These are phyloP conservation scores for Sebastes fasciatus DNA, from an alignment of 2,113 vertebrate genomes.

Conservation along the genomic window DNA sequence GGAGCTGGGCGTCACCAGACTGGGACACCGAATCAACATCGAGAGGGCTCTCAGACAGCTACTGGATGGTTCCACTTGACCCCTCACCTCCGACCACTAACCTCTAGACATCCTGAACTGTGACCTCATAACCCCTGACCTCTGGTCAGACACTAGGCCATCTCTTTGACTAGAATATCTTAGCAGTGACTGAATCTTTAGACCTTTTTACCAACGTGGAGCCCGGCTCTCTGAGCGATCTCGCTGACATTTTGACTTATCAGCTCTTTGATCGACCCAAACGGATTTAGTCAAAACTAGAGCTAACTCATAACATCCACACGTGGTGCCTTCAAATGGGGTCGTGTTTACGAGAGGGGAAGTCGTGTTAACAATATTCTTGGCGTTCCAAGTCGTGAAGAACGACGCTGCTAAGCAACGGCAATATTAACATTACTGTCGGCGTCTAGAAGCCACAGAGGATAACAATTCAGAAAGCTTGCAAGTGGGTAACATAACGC, in stretches of 20 bases:
- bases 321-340: no score
- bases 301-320: neutral
- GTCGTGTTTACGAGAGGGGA: no score
- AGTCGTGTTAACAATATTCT: no score
- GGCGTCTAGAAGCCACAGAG: no score
- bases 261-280: constrained; percentile 63
- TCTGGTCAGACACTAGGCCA: constrained; percentile 57
- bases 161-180: constrained; percentile 59
- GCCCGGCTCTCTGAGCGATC: constrained; percentile 26
- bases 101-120: constrained; percentile 66
- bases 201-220: constrained; percentile 41
- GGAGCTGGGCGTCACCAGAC: constrained; percentile 97
- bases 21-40: constrained; percentile 99
- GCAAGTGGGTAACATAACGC: no score
- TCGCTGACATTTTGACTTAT: constrained; percentile 29
- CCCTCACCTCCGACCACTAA: constrained; percentile 43
- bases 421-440: no score
- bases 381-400: no score
- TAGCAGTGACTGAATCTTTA: constrained; percentile 53
- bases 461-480: no score
- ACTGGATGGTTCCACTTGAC: constrained; percentile 91
- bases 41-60: constrained; percentile 96
- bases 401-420: no score
- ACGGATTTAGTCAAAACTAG: neutral
- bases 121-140: constrained; percentile 67